phyloP scores from a whole-genome alignment of 2,888 invertebrate genomes.

The Cephalotes varians region DNA sequence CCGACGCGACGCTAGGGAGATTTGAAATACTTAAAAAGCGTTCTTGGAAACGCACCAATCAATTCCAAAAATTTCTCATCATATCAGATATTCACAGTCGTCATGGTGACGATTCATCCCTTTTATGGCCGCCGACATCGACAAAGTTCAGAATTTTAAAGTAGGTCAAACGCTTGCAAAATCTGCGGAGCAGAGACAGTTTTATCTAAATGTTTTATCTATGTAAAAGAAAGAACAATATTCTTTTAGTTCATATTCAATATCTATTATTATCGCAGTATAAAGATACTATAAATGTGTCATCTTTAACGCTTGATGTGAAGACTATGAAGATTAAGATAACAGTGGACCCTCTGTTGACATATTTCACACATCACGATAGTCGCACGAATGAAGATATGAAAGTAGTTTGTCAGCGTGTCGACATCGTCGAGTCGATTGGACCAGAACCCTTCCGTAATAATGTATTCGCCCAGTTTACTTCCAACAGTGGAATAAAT shows the following conservation, averaged over 20 bases:
- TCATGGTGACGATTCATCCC: slow-evolving; percentile 51
- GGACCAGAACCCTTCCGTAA: slow-evolving; percentile 65
- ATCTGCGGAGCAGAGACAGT: not conserved
- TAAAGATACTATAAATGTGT: not conserved
- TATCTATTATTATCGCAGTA: not conserved
- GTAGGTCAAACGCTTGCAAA: slow-evolving; percentile 24
- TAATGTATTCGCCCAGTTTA: slow-evolving; percentile 70
- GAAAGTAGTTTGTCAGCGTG: slow-evolving; percentile 38
- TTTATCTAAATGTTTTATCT: not conserved
- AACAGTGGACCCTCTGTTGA: slow-evolving; percentile 5
- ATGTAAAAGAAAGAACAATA: not conserved
- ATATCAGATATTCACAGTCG: slow-evolving; percentile 55
- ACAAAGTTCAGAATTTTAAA: not conserved
- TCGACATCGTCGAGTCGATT: slow-evolving; percentile 42
- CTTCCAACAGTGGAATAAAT: slow-evolving; percentile 71
- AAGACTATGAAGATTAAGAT: not conserved
- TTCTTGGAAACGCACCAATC: slow-evolving; percentile 57
- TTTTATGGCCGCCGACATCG: not conserved
- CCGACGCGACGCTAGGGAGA: slow-evolving; percentile 54
- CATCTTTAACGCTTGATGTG: slow-evolving; percentile 9
- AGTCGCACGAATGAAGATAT: slow-evolving; percentile 14
- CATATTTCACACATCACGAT: slow-evolving; percentile 11
- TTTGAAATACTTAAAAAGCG: slow-evolving; percentile 76
- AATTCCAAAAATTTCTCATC: slow-evolving; percentile 64
- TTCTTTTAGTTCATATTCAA: not conserved